These are phyloP conservation scores for Harlomillsia oculata DNA, from an alignment of 1,140 invertebrate species.

Conservation along the genomic window DNA sequence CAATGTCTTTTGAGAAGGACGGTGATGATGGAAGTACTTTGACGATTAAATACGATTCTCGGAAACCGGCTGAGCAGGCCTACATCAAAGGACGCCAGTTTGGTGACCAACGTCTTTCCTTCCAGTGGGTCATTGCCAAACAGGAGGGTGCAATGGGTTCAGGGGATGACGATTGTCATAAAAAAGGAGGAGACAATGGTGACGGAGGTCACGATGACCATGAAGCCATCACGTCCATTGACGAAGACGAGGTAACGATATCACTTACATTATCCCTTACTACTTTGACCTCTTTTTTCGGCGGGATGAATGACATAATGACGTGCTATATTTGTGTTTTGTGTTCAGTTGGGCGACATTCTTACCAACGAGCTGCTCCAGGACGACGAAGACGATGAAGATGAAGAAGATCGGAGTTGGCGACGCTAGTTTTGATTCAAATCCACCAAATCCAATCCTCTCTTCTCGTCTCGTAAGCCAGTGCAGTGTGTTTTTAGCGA, in stretches of 20 bases:
- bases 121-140: constrained; percentile 39
- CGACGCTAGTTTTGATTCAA: constrained; percentile 44
- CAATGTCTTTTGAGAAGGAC: constrained; percentile 56
- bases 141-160: not conserved
- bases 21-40: constrained; percentile 57
- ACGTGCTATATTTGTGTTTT: not conserved
- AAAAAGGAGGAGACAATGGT: constrained; percentile 10
- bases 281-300: not conserved
- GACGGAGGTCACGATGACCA: constrained; percentile 13
- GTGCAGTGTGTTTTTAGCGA: too few relatives aligned
- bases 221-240: constrained; percentile 17
- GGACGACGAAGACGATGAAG: constrained; percentile 51
- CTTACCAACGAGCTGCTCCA: constrained; percentile 39
- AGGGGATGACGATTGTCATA: not conserved
- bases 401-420: constrained; percentile 51
- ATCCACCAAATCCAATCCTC: too few relatives aligned
- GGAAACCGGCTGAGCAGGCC: constrained; percentile 63
- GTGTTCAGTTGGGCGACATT: constrained; percentile 31
- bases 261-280: not conserved
- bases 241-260: constrained; percentile 28
- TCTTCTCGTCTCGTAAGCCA: too few relatives aligned
- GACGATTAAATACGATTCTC: constrained; percentile 58
- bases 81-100: constrained; percentile 55
- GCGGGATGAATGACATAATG: not conserved
- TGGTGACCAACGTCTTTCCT: constrained; percentile 46